Base-by-base conservation (phyloP, 2,797 vertebrate genomes). In the Diglossa cyanea region DNA sequence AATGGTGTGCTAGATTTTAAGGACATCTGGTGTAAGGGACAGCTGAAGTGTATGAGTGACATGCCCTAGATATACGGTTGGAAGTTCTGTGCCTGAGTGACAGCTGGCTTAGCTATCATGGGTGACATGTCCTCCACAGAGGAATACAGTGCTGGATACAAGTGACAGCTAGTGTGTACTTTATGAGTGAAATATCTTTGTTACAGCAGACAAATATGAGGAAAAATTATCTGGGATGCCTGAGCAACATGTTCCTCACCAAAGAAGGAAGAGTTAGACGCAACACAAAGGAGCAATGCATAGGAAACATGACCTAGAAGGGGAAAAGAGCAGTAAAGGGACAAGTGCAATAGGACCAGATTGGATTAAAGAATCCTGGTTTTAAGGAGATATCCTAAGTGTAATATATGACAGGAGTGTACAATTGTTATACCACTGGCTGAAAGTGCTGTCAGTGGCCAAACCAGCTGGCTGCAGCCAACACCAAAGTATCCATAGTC, bases 41-140 rank as follows among this genome's bases (percentile, higher is more conserved):
- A 94, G 96, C 94, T 96, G 95, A 97, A 97, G 26, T 81, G 55
- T 57, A 63, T 96, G 95, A 97, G 85, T 97, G 97, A 97, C 96
- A 90, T 97, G 94, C 79, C 95, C 90, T 95, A 93, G 90, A 95
- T 97, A 90, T 73, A 73, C 33, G 35, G 81, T 80, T 96, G 93
- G 90, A 95, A 96, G 73, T 81, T 74, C 57, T 92, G 76, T 68
- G 58, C 31, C 63, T 97, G 95, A 97, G 68, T 97, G 96, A 97
- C 95, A 97, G 95, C 93, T 95, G 93, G 93, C 90, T 96, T 92
- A 95, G 92, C 94, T 96, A 96, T 95, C 90, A 86, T 86, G 93
- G 93, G 68, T 96, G 96, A 97, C 94, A 96, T 72, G 80, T 86
- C 85, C 91, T 97, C 96, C 95, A 86, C 73, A 79, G 96, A 97